Percentiles rank a stretch among this genome's conserved stretches.
Conservation (phyloP, 2,888 invertebrate species). For the Platycnemis pennipes region DNA sequence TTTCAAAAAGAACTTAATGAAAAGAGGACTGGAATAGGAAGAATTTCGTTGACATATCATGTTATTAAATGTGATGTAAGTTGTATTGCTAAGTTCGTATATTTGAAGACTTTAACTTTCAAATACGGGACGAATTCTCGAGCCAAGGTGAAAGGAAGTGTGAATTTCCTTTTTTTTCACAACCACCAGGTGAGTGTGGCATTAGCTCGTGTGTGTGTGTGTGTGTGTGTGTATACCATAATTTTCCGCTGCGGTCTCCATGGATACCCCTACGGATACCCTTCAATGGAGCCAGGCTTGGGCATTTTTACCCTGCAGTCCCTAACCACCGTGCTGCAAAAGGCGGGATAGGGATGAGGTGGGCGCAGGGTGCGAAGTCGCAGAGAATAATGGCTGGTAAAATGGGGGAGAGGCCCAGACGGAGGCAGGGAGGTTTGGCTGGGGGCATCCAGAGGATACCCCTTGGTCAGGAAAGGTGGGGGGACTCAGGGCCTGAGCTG, state of each 20-base stretch:
- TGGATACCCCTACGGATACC: background rate
- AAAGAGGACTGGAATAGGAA: too few species aligned
- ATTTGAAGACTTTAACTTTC: too few species aligned
- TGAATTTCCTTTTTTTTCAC: background rate
- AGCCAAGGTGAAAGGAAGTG: too few species aligned
- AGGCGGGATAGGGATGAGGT: background rate
- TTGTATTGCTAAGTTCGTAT: too few species aligned
- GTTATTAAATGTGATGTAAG: too few species aligned
- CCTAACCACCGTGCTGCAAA: background rate
- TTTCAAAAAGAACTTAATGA: too few species aligned
- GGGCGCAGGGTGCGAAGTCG: background rate
- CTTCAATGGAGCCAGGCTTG: background rate
- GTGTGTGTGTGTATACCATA: background rate
- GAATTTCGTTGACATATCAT: too few species aligned
- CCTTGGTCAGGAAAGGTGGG: background rate
- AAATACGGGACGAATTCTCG: too few species aligned
- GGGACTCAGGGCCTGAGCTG: background rate
- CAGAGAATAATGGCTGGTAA: background rate
- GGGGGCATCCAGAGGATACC: background rate
- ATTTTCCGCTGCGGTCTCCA: constrained; percentile 64
- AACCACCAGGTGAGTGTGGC: background rate
- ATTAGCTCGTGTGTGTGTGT: background rate
- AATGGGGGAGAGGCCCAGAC: background rate
- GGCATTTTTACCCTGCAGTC: background rate
- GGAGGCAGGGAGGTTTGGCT: background rate